These are phyloP conservation scores for Coboldia fuscipes DNA, from an alignment of 1,140 invertebrate species.

Conservation along the genomic window DNA sequence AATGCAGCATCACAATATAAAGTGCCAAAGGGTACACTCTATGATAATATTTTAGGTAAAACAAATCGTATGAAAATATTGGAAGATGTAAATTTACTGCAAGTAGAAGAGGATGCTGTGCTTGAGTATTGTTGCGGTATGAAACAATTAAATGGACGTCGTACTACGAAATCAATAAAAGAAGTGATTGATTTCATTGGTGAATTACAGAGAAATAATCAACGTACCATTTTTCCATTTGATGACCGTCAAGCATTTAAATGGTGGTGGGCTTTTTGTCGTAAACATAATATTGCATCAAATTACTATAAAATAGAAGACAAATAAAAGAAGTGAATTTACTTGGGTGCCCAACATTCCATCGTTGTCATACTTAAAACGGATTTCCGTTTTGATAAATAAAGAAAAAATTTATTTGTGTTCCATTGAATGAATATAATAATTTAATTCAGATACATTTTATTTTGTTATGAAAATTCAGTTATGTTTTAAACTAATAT, in stretches of 20 bases:
- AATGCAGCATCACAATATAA: constrained; percentile 45
- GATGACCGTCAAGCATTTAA: constrained; percentile 40
- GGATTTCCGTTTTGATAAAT: no score
- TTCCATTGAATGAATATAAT: no score
- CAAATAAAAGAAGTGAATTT: no score
- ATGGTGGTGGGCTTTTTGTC: constrained; percentile 68
- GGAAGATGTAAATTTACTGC: constrained; percentile 39
- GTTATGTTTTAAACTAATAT: no score
- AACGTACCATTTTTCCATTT: no score
- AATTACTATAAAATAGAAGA: no score
- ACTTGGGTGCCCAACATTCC: no score
- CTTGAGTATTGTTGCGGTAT: constrained; percentile 55
- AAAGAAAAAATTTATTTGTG: no score
- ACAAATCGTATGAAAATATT: constrained; percentile 52
- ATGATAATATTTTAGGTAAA: constrained; percentile 59
- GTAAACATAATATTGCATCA: constrained; percentile 57
- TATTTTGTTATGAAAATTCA: no score
- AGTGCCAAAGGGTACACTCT: constrained; percentile 55
- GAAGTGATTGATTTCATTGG: constrained; percentile 42
- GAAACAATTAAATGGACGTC: constrained; percentile 49
- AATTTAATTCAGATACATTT: no score
- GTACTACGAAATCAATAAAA: constrained; percentile 42
- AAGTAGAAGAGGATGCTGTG: constrained; percentile 37
- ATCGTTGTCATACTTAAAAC: no score
- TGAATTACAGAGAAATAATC: no score